Evolutionary conservation across 2,888 invertebrate species (phyloP), one percentile per base, ranked within the genome.

Genomic region (Chrysopilus asiliformis): DNA sequence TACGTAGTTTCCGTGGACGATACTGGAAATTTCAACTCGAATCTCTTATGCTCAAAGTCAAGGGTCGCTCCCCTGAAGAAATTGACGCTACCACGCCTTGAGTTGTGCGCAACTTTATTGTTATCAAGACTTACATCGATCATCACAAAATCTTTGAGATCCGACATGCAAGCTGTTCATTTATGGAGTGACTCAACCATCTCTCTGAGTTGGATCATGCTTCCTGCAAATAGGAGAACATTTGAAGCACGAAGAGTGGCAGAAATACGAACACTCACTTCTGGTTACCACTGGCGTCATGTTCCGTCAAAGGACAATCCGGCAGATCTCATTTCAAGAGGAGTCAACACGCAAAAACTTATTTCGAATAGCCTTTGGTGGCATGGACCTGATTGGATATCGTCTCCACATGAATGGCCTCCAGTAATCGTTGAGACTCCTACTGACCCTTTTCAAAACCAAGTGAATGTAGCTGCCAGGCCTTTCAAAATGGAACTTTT

Each of bases 311-410:
- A n/a, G n/a, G n/a, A n/a, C n/a, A n/a, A n/a, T n/a, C n/a, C n/a
- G n/a, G n/a, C n/a, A n/a, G n/a, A n/a, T n/a, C n/a, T n/a, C n/a
- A n/a, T n/a, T n/a, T n/a, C n/a, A n/a, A n/a, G n/a, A n/a, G n/a
- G n/a, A n/a, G n/a, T n/a, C n/a, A n/a, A n/a, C n/a, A n/a, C n/a
- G n/a, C n/a, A n/a, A n/a, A 19, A 20, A 16, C 24, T 39, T 1
- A 17, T 43, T 12, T 26, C 29, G 5, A 38, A 39, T 9, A 28
- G 13, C 8, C 22, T 42, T 10, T 40, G 41, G 43, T 40, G 30
- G 28, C 22, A 41, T 30, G 41, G 38, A 9, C 43, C 40, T n/a
- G 18, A 6, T 14, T 44, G 9, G 22, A 22, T n/a, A n/a, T n/a
- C n/a, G n/a, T n/a, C n/a, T n/a, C n/a, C n/a, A n/a, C n/a, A n/a